phyloP scores from a whole-genome alignment of 1,140 invertebrate genomes.

The Antheraea mylitta region DNA sequence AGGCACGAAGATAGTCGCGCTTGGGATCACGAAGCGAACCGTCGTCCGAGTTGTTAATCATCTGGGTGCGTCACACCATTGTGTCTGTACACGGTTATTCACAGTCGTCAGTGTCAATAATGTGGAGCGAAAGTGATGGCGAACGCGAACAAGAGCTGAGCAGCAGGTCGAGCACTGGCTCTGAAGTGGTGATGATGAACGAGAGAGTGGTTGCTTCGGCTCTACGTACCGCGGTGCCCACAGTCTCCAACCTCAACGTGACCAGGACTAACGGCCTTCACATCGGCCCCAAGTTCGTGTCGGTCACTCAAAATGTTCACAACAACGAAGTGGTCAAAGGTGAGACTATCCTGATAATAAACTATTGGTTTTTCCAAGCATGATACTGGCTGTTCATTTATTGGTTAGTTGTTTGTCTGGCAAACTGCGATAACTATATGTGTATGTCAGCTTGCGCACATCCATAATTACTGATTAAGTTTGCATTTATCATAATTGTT shows the following conservation, averaged over 20 bases:
- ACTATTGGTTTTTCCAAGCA: background rate
- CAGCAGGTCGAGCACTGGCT: conserved; percentile 27
- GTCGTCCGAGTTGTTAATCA: conserved; percentile 30
- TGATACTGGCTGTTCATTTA: background rate
- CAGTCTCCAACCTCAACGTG: conserved; percentile 47
- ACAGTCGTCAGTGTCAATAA: conserved; percentile 30
- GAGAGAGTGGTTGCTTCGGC: conserved; percentile 28
- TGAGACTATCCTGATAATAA: conserved; percentile 29
- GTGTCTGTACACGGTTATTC: conserved; percentile 17
- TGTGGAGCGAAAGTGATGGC: conserved; percentile 37
- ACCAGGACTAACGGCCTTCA: conserved; percentile 52
- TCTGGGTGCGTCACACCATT: conserved; percentile 24
- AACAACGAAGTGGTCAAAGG: conserved; percentile 64
- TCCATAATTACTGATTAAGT: conserved; percentile 1
- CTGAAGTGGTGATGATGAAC: conserved; percentile 47
- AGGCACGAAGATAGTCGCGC: conserved; percentile 38
- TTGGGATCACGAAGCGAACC: conserved; percentile 25
- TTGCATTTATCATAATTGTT: conserved; percentile 3
- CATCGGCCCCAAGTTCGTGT: conserved; percentile 60
- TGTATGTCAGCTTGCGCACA: conserved; percentile 6
- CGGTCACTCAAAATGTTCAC: conserved; percentile 60
- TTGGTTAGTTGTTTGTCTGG: conserved; percentile 6
- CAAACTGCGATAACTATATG: conserved; percentile 1
- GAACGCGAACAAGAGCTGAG: conserved; percentile 22
- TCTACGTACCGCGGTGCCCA: conserved; percentile 23